Conservation (phyloP, 2,888 invertebrate species). For the Leptura quadrifasciata region DNA sequence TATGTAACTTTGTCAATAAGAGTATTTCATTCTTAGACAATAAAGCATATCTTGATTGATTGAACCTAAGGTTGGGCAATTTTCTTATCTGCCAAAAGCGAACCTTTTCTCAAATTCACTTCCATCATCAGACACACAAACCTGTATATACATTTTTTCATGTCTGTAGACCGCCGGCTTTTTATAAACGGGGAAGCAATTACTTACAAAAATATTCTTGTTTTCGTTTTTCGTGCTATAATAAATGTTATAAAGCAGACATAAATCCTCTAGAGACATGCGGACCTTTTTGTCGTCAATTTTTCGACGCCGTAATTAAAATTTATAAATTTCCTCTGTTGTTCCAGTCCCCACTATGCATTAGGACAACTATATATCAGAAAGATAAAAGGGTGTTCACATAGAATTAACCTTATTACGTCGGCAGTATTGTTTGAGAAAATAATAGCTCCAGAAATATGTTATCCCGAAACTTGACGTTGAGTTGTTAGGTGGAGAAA, state of each 20-base stretch:
- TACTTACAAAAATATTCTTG: too few relatives aligned
- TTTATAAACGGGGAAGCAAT: too few relatives aligned
- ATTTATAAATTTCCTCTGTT: constrained; percentile 13
- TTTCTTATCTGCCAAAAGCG: too few relatives aligned
- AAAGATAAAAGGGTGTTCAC: constrained; percentile 50
- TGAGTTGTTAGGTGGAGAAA: constrained; percentile 52
- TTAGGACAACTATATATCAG: constrained; percentile 46
- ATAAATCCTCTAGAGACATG: constrained; percentile 7
- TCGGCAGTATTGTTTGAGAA: constrained; percentile 42
- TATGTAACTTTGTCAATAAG: too few relatives aligned
- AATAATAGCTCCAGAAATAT: constrained; percentile 53
- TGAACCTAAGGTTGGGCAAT: too few relatives aligned
- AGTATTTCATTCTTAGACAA: too few relatives aligned
- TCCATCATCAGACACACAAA: too few relatives aligned
- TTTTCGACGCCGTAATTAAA: constrained; percentile 14
- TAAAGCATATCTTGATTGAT: too few relatives aligned
- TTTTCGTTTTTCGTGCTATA: neutral
- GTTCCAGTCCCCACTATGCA: constrained; percentile 29
- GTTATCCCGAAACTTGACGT: constrained; percentile 54
- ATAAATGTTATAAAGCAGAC: neutral
- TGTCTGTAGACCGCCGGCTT: too few relatives aligned
- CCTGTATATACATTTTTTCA: too few relatives aligned
- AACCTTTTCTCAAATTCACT: too few relatives aligned
- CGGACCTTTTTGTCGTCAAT: neutral
- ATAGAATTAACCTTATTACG: constrained; percentile 51